phyloP scores from a whole-genome alignment of 1,140 invertebrate species.

The Spodoptera litura region DNA sequence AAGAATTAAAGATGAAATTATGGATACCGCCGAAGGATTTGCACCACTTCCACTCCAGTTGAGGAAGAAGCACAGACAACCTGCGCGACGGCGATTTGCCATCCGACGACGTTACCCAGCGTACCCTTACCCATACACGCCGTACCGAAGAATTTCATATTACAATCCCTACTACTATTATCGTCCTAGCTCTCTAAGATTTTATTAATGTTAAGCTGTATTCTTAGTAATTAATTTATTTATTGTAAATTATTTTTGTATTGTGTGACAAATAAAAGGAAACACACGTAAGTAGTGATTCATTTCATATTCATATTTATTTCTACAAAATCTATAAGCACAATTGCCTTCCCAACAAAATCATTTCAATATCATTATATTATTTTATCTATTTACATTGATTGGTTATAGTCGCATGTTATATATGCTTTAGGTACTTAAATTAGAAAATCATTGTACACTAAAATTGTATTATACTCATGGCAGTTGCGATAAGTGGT shows the following conservation, averaged over 20 bases:
- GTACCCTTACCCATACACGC: conserved; percentile 63
- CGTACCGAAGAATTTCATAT: conserved; percentile 61
- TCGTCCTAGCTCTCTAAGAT: conserved; percentile 75
- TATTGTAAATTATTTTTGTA: conserved; percentile 29
- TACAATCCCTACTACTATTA: conserved; percentile 74
- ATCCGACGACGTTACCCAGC: conserved; percentile 64
- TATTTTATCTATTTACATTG: conserved; percentile 67
- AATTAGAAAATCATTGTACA: conserved; percentile 56
- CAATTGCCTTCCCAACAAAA: conserved; percentile 63
- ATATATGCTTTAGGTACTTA: conserved; percentile 47
- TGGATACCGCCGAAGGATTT: conserved; percentile 77
- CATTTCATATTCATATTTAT: conserved; percentile 68
- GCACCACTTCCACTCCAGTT: conserved; percentile 62
- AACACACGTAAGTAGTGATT: conserved; percentile 31
- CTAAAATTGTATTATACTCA: conserved; percentile 60
- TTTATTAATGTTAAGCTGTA: conserved; percentile 59
- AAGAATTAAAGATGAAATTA: conserved; percentile 73
- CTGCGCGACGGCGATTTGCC: conserved; percentile 58
- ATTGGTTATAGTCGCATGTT: conserved; percentile 50
- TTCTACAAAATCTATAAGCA: conserved; percentile 66
- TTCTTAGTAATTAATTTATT: conserved; percentile 44
- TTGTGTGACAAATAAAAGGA: conserved; percentile 48
- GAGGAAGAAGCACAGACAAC: conserved; percentile 62
- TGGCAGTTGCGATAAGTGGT: conserved; percentile 57
- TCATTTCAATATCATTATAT: conserved; percentile 58